Evolutionary conservation across 2,888 invertebrate genomes (phyloP).

Genomic region (Xestia c-nigrum): DNA sequence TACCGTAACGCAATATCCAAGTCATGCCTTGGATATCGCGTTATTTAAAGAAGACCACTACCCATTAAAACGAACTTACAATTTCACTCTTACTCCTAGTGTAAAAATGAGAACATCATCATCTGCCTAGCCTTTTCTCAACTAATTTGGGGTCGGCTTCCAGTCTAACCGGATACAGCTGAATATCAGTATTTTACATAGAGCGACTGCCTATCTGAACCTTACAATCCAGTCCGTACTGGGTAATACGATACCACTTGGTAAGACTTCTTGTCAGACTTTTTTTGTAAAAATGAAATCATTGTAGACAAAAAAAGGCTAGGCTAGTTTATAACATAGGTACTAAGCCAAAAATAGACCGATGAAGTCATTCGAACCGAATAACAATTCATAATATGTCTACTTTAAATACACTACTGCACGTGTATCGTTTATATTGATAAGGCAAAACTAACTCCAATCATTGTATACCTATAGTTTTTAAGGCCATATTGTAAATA

Average conservation of each 20-base stretch:
- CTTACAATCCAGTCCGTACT: no score
- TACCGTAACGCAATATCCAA: no score
- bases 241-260: no score
- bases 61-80: background rate
- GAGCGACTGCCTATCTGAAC: no score
- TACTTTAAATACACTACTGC: slow-evolving; percentile 51
- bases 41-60: slow-evolving; percentile 4
- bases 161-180: no score
- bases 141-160: no score
- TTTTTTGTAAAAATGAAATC: background rate
- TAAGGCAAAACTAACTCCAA: slow-evolving; percentile 43
- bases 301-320: background rate
- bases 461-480: no score
- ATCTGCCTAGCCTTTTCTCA: no score
- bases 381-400: slow-evolving; percentile 24
- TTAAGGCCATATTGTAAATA: no score
- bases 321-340: background rate
- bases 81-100: background rate
- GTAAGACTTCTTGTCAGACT: no score
- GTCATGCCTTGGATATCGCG: slow-evolving; percentile 8
- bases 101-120: background rate
- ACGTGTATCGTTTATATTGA: slow-evolving; percentile 46
- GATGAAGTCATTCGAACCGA: slow-evolving; percentile 34
- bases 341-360: slow-evolving; percentile 37
- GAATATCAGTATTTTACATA: no score